Percentiles rank a stretch among this genome's conserved stretches.
Evolutionary conservation across 2,797 vertebrate species (phyloP).

Genomic region (Mormyrus proboscirostris): DNA sequence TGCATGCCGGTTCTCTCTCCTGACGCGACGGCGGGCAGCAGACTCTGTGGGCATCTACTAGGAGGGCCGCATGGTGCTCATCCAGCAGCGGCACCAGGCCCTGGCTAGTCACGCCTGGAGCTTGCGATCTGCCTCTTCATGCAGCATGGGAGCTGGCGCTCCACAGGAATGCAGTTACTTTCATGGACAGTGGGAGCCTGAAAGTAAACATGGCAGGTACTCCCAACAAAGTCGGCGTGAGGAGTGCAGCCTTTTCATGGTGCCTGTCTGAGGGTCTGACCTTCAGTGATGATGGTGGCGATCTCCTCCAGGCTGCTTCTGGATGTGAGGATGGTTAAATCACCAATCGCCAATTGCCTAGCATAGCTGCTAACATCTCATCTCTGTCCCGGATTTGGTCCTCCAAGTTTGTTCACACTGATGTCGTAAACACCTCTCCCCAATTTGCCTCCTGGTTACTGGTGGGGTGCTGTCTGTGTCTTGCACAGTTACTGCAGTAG

Average conservation of each 20-base stretch:
- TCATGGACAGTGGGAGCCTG: not conserved
- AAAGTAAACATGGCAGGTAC: not conserved
- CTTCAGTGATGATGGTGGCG: conserved; percentile 21
- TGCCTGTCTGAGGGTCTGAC: conserved; percentile 28
- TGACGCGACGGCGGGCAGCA: not conserved
- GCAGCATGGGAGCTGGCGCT: not conserved
- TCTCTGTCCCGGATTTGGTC: conserved; percentile 3
- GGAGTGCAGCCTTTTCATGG: conserved; percentile 33
- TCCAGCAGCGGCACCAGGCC: not conserved
- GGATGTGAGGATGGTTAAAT: not conserved
- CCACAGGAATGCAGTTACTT: not conserved
- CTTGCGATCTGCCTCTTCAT: not conserved
- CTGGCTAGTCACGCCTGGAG: not conserved
- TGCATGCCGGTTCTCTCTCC: not conserved
- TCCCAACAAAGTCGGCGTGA: conserved; percentile 15
- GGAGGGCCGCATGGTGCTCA: not conserved
- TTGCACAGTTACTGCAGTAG: conserved; percentile 14
- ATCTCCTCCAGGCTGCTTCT: not conserved
- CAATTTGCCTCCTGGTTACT: conserved; percentile 9
- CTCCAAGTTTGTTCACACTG: not conserved
- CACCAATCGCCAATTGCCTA: too few species aligned
- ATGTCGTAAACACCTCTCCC: not conserved
- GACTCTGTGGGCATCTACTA: not conserved
- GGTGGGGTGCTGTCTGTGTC: not conserved
- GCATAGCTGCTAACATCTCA: not conserved